Conservation (phyloP, 2,113 vertebrate species). For the Lycaon pictus region DNA sequence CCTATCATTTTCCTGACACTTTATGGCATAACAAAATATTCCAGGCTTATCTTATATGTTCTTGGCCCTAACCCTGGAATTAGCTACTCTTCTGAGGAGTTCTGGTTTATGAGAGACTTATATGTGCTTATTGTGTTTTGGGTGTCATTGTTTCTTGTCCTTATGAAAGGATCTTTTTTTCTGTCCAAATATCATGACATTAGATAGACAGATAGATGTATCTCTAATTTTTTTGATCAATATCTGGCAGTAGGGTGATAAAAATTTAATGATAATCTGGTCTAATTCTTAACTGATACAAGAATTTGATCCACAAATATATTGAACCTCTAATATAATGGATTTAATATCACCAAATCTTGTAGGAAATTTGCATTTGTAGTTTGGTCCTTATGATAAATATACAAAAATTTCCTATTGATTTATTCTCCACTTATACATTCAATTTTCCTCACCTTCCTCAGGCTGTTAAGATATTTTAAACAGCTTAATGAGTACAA, state of each 20-base stretch:
- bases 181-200: not conserved
- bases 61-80: not conserved
- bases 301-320: not conserved
- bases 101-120: not conserved
- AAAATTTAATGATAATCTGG: not conserved
- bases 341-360: slow-evolving; percentile 5
- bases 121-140: not conserved
- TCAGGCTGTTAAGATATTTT: not conserved
- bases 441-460: not conserved
- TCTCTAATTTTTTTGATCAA: not conserved
- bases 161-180: not conserved
- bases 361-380: not conserved
- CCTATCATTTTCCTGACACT: not conserved
- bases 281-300: not conserved
- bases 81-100: not conserved
- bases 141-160: not conserved
- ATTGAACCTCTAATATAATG: not conserved
- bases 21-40: not conserved
- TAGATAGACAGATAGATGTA: not conserved
- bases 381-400: slow-evolving; percentile 29
- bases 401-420: not conserved
- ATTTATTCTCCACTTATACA: not conserved
- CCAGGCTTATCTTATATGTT: not conserved
- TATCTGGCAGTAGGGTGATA: not conserved
- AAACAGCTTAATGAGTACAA: not conserved